These are phyloP conservation scores for Pristionchus maxplancki DNA, from an alignment of 2,888 invertebrate species.

Conservation along the genomic window DNA sequence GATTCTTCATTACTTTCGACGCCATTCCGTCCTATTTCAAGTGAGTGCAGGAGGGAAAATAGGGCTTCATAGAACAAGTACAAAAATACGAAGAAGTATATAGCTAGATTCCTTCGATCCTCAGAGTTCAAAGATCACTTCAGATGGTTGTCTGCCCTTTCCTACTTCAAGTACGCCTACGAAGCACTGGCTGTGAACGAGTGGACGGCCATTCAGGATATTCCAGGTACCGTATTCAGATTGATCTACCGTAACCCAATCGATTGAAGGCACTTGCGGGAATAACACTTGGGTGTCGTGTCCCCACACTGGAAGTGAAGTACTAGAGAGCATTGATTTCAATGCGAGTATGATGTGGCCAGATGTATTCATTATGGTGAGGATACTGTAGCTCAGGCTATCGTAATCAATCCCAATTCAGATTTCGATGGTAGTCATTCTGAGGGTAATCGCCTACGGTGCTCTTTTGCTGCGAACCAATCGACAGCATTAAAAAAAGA, in stretches of 20 bases:
- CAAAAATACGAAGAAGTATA: neutral
- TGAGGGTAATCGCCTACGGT: slow-evolving; percentile 64
- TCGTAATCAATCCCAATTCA: neutral
- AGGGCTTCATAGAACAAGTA: neutral
- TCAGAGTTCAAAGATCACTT: neutral
- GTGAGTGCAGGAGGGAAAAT: neutral
- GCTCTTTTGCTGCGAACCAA: slow-evolving; percentile 62
- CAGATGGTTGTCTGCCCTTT: slow-evolving; percentile 63
- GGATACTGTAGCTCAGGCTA: neutral
- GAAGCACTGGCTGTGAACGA: slow-evolving; percentile 69
- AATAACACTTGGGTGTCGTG: slow-evolving; percentile 55
- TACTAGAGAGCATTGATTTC: slow-evolving; percentile 66
- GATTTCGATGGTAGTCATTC: slow-evolving; percentile 58
- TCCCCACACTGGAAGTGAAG: slow-evolving; percentile 63
- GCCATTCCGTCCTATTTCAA: slow-evolving; percentile 67
- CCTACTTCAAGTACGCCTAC: slow-evolving; percentile 71
- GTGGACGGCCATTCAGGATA: slow-evolving; percentile 64
- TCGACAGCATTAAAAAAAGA: slow-evolving; percentile 7
- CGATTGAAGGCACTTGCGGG: slow-evolving; percentile 38
- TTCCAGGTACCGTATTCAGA: slow-evolving; percentile 54
- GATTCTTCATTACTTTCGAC: slow-evolving; percentile 92
- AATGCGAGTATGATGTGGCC: slow-evolving; percentile 56
- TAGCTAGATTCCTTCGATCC: neutral
- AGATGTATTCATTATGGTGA: slow-evolving; percentile 59
- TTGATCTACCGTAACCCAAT: neutral